Base-by-base conservation (phyloP, 2,113 vertebrate species). In the Burhinus oedicnemus region DNA sequence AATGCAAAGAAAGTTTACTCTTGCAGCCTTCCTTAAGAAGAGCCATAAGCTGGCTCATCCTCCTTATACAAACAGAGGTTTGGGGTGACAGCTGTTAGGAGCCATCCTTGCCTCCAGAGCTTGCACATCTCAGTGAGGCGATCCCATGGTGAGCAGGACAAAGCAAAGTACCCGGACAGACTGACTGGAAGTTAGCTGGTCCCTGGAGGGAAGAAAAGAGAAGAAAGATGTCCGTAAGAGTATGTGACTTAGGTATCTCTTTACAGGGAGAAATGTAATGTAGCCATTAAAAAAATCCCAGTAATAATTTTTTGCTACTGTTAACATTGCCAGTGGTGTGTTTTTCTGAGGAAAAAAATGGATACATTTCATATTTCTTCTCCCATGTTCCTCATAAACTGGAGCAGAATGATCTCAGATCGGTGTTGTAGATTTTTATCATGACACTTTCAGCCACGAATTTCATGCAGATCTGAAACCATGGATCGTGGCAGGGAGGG, bases 61-160 rank as follows among this genome's bases (percentile, higher is more conserved):
- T 52, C 9, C 9, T n/a, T 34, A 52, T 2, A n/a, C 65, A 76
- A 68, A 44, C 0, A 42, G 61, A 40, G 72, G 12, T 65, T 72
- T 79, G 29, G 15, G 42, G 61, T 77, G 38, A 57, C 45, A 60
- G 60, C 47, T 89, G 15, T 19, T 51, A 6, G 6, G 20, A 62
- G 45, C 18, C 60, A 61, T 21, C 8, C 5, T 65, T 34, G 17
- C 23, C n/a, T 49, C 60, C 61, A 51, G 54, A 54, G 25, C 22
- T 75, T 55, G 40, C 51, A 47, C n/a, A 42, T 42, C 21, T 45
- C 49, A 57, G 18, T 3, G 7, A 71, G 25, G 23, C 3, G 1
- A 65, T 36, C n/a, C 8, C 6, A 18, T 0, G 0, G 57, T 51
- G 32, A 64, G 47, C 29, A 16, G 18, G 25, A 2, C 22, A 60